Base-by-base conservation (phyloP, 1,140 invertebrate species). In the Danaus plexippus region DNA sequence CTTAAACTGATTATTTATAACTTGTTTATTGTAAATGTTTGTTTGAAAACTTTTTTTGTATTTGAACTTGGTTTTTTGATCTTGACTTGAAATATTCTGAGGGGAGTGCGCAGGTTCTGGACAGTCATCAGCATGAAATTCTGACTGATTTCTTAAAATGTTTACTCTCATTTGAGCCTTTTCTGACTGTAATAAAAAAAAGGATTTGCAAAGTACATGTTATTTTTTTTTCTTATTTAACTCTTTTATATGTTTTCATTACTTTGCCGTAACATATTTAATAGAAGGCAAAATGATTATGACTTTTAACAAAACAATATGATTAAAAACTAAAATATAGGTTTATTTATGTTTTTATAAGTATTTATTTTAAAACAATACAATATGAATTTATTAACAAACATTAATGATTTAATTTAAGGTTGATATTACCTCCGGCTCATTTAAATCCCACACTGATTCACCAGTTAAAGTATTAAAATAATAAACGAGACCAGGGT, bases 381-480 rank as follows among this genome's bases (percentile, higher is more conserved):
- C n/a, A 53, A 49, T 6, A 13, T 48, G 15, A 48, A 22, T 52
- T 13, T 42, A 43, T 3, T n/a, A 9, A 57, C 13, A 55, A 10
- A 48, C 15, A 41, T 40, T 47, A 44, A 40, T 42, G 11, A 9
- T 51, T 51, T 40, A 52, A 46, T 43, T 18, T 43, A 15, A 43
- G 22, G 11, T 0, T 43, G 9, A 12, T 22, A 18, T 66, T 69
- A 74, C 77, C 62, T 80, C 71, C 11, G 63, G 43, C 52, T 69
- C 64, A 44, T 71, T 75, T 50, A 77, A 61, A 57, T 77, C 70
- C 77, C 78, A 81, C 13, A 58, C 67, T 42, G 75, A 67, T 63
- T 74, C 64, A n/a, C 72, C 71, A 59, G 71, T 80, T 42, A 68
- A 47, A 12, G 68, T 75, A 54, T 81, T 81, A 52, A 78, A 81